A percentile compares a stretch with the other conserved stretches of the same genome.
phyloP scores from a whole-genome alignment of 2,888 invertebrate species.

The Ormia ochracea region DNA sequence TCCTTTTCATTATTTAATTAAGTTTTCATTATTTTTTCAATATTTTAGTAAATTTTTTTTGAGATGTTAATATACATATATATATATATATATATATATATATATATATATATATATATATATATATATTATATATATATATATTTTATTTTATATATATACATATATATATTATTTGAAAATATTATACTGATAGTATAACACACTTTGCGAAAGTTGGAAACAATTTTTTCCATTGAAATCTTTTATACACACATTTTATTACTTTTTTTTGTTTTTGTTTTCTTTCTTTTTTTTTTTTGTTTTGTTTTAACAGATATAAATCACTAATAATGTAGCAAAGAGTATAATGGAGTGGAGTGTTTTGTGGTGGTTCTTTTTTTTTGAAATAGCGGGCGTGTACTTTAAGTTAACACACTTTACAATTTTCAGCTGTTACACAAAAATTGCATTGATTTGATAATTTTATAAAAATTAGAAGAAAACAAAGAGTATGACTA shows the following conservation, averaged over 20 bases:
- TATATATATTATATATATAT: too few relatives aligned
- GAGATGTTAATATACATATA: too few relatives aligned
- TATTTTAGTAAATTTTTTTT: conserved; percentile 28
- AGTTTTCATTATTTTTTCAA: conserved; percentile 32
- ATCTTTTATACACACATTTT: conserved; percentile 17
- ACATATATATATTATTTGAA: conserved; percentile 9
- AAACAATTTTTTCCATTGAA: conserved; percentile 43
- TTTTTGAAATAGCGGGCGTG: conserved; percentile 9
- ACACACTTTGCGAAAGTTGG: conserved; percentile 52
- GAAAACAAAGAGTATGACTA: conserved; percentile 8
- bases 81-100: too few relatives aligned
- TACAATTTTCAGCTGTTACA: conserved; percentile 27
- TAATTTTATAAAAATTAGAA: conserved; percentile 49
- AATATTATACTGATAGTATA: conserved; percentile 35
- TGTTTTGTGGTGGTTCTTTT: conserved; percentile 20
- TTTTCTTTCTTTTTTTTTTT: too few relatives aligned
- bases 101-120: too few relatives aligned
- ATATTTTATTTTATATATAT: too few relatives aligned
- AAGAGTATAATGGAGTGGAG: conserved; percentile 32
- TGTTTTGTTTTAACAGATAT: conserved; percentile 23
- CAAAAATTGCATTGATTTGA: conserved; percentile 41
- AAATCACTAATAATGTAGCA: conserved; percentile 48
- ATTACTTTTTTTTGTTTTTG: too few relatives aligned
- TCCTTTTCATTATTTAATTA: conserved; percentile 19
- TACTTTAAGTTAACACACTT: conserved; percentile 42